phyloP scores from a whole-genome alignment of 37 sponge, comb jelly and placozoan species.

The Tethya wilhelma region DNA sequence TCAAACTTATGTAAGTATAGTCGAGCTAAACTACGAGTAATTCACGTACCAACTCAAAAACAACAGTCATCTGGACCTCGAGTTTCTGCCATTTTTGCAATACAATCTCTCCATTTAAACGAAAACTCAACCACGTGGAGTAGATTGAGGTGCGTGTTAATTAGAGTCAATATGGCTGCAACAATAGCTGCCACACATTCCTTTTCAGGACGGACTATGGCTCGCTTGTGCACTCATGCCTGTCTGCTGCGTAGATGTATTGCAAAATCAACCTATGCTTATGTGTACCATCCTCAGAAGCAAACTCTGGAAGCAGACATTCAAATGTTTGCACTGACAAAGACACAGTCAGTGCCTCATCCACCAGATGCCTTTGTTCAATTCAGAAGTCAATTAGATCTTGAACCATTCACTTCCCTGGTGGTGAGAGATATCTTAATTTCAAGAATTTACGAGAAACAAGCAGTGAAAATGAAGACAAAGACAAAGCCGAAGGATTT shows the following conservation, averaged over 20 bases:
- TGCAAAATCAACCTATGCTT: constrained; percentile 3
- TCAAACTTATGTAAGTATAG: background rate
- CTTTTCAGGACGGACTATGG: background rate
- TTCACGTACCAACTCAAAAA: background rate
- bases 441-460: constrained; percentile 46
- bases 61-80: too few species aligned
- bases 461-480: constrained; percentile 17
- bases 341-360: constrained; percentile 25
- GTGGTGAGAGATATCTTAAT: constrained; percentile 20
- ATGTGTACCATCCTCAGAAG: constrained; percentile 44
- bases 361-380: constrained; percentile 10
- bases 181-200: background rate
- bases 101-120: constrained; percentile 19
- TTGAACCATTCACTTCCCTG: constrained; percentile 4
- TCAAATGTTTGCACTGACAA: constrained; percentile 59
- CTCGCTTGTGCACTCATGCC: background rate
- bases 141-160: background rate
- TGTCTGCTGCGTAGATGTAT: background rate
- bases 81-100: too few species aligned
- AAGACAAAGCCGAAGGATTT: constrained; percentile 18
- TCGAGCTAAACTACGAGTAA: too few species aligned
- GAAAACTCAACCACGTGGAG: constrained; percentile 26
- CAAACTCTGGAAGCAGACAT: constrained; percentile 58
- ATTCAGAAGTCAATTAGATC: constrained; percentile 4
- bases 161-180: background rate